These are phyloP conservation scores for Hermodice carunculata DNA, from an alignment of 2,888 invertebrate species.

Conservation along the genomic window DNA sequence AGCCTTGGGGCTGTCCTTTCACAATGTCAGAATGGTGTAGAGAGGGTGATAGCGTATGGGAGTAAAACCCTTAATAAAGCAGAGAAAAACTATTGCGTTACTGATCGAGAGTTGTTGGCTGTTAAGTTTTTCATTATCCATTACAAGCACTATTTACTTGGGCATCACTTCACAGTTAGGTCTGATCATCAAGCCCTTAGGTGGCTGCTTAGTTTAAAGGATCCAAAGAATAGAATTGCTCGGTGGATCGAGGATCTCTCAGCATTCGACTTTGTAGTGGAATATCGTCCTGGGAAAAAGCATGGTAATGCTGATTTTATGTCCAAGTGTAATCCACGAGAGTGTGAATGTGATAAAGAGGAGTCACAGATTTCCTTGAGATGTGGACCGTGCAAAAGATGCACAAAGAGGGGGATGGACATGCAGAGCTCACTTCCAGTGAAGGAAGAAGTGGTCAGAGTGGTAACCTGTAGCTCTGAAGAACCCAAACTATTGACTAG, in stretches of 20 bases:
- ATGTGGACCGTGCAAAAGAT: neutral
- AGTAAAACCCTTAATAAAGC: slow-evolving; percentile 21
- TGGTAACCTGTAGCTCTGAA: neutral
- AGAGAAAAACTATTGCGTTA: slow-evolving; percentile 12
- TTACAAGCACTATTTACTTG: neutral
- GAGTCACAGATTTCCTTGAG: neutral
- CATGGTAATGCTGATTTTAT: no score
- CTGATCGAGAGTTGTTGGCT: neutral
- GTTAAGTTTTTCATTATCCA: neutral
- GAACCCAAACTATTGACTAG: neutral
- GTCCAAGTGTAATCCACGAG: neutral
- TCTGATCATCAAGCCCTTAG: neutral
- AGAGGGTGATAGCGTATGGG: slow-evolving; percentile 26
- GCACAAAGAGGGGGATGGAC: neutral
- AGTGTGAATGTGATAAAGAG: neutral
- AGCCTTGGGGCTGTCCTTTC: slow-evolving; percentile 32
- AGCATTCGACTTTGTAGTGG: no score
- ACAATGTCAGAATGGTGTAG: slow-evolving; percentile 24
- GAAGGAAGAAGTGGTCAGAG: no score
- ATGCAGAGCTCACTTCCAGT: neutral
- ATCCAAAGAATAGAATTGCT: no score
- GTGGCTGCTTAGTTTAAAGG: neutral
- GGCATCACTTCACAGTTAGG: neutral
- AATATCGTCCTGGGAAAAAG: neutral
- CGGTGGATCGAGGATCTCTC: no score